Base-by-base conservation (phyloP, 2,113 vertebrate species). In the Lagopus muta region DNA sequence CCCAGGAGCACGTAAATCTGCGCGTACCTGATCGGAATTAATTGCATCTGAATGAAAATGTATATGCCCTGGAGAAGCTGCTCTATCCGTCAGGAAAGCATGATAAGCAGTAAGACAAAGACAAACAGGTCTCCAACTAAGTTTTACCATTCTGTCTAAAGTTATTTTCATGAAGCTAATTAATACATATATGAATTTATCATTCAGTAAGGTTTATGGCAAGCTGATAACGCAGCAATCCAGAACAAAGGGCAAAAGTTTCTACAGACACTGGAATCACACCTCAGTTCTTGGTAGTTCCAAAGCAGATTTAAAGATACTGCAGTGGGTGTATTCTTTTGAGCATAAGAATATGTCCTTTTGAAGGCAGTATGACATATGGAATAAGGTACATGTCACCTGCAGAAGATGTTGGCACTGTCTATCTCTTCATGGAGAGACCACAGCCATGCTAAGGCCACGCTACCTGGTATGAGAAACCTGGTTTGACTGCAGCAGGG, bases 331-430 rank as follows among this genome's bases (percentile, higher is more conserved):
- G 5, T 54, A 70, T 10, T 24, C 18, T 19, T 64, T 14, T 79
- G n/a, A n/a, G 28, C 18, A 58, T 14, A 89, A 54, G 3, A 12
- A 4, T 0, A 0, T 43, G 42, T 13, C 4, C 8, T 22, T 14
- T 11, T 6, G 18, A 24, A 30, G 28, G 20, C 18, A 22, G 2
- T 36, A 42, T 42, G n/a, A 25, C 6, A 6, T 19, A 3, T 18
- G 21, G 40, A 60, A 38, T 43, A 58, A 52, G 13, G 36, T 32
- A 27, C 6, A 20, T 32, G 54, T 67, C 27, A 12, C 3, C 34
- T 69, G 19, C 13, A 69, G 66, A 50, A 82, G 34, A 36, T 20
- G 14, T 36, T 24, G 38, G 21, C 15, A 24, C 12, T 28, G 10
- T 55, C 27, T 6, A 0, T 34, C 36, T n/a, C n/a, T 81, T 14